Conservation (phyloP, 1,140 invertebrate species). For the Leptinotarsa texana region DNA sequence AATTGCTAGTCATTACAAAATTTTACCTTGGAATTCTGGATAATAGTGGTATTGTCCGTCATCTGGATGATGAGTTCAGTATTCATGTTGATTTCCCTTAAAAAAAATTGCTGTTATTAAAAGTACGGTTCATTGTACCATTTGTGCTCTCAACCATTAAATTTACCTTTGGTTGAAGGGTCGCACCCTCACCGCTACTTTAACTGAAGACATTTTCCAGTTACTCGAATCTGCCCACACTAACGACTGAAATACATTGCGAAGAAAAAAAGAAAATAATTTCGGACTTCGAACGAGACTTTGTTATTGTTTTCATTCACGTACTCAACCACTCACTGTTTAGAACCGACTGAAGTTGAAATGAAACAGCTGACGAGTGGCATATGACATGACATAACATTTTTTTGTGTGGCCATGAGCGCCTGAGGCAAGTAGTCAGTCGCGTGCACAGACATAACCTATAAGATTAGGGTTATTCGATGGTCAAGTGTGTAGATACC, state of each 20-base stretch:
- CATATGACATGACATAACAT: no score
- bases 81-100: conserved; percentile 82
- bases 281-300: background rate
- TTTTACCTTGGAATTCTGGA: conserved; percentile 80
- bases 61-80: conserved; percentile 84
- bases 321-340: background rate
- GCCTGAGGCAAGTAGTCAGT: no score
- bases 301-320: background rate
- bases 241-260: background rate
- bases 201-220: conserved; percentile 73
- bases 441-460: no score
- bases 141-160: conserved; percentile 48
- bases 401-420: no score
- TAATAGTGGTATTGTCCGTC: conserved; percentile 83
- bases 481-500: no score
- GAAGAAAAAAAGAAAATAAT: background rate
- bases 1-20: background rate
- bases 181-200: conserved; percentile 79
- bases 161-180: conserved; percentile 80
- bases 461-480: no score
- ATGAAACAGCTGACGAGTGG: no score
- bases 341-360: background rate
- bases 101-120: conserved; percentile 36
- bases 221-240: background rate
- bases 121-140: conserved; percentile 44